A percentile compares a stretch with the other conserved stretches of the same genome.
Conservation (phyloP, 2,888 invertebrate genomes). For the Yponomeuta plumbellus region DNA sequence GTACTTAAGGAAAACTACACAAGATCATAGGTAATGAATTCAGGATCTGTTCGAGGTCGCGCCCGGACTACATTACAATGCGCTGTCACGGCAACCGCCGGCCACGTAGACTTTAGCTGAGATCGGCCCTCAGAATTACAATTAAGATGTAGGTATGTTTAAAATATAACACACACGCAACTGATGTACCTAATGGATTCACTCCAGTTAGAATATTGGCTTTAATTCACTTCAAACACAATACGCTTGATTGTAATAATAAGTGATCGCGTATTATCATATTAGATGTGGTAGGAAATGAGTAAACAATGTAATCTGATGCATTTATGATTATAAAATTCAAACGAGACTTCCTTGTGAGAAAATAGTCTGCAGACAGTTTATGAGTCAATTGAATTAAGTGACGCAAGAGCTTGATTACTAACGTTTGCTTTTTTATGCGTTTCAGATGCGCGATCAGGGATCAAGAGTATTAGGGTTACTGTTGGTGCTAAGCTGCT, state of each 20-base stretch:
- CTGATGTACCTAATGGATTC: background rate
- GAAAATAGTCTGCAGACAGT: background rate
- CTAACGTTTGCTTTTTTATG: constrained; percentile 17
- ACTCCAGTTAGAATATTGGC: background rate
- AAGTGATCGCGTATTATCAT: background rate
- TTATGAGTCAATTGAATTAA: background rate
- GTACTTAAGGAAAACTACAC: constrained; percentile 8
- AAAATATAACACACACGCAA: background rate
- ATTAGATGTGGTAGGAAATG: background rate
- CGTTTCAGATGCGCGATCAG: constrained; percentile 60
- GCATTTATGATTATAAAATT: background rate
- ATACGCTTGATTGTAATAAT: background rate
- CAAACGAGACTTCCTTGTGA: background rate
- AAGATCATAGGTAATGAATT: constrained; percentile 3
- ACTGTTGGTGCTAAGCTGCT: constrained; percentile 37
- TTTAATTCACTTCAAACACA: no score
- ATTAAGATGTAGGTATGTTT: background rate
- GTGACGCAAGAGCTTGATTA: background rate
- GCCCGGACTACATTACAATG: background rate
- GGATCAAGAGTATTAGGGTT: constrained; percentile 36
- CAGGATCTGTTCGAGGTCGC: constrained; percentile 11
- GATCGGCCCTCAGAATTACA: background rate
- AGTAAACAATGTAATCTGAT: background rate
- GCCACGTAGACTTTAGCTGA: background rate
- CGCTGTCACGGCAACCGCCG: constrained; percentile 4